Base-by-base conservation (phyloP, 2,888 invertebrate genomes). In the Plemyria rubiginata region DNA sequence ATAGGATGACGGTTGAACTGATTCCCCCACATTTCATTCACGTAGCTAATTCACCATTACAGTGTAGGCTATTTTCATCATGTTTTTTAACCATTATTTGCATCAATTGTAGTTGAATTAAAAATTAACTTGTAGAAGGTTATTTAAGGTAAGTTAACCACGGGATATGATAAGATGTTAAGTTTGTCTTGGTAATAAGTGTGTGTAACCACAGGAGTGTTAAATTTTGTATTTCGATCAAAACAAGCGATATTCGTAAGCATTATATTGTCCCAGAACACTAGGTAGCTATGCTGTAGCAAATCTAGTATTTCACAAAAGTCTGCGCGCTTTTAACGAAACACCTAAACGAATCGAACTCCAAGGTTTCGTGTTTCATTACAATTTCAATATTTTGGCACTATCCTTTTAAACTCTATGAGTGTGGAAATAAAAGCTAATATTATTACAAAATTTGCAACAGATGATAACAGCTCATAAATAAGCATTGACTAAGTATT, bases 281-380 rank as follows among this genome's bases (percentile, higher is more conserved):
- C 36, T 51, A 58, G 46, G 43, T 46, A 52, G 15, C 29, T 49
- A 49, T 32, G 12, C 51, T 54, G 40, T 56, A 53, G 53, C 45
- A 61, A 61, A 60, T 65, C 62, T 69, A 66, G 59, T 54, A 68
- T 70, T 70, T 66, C 67, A 69, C 67, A 69, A 66, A 62, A 68
- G 60, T 32, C 29, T 49, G 13, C 65, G 65, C 40, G 65, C 40
- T 68, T 63, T 66, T 61, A 71, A 67, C 61, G 65, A 69, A 74
- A 72, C 62, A 70, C 74, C 70, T 68, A 68, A 67, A 65, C 70
- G 66, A 70, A 73, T 70, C 65, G 50, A 45, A 64, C 65, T 65
- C 56, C 74, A 72, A 74, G 71, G 73, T 16, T 72, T 69, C 58
- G 56, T 50, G 62, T 66, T 69, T 69, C 61, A 54, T 63, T 65